Conservation (phyloP, 2,113 vertebrate species). For the Plecturocebus donacophilus region DNA sequence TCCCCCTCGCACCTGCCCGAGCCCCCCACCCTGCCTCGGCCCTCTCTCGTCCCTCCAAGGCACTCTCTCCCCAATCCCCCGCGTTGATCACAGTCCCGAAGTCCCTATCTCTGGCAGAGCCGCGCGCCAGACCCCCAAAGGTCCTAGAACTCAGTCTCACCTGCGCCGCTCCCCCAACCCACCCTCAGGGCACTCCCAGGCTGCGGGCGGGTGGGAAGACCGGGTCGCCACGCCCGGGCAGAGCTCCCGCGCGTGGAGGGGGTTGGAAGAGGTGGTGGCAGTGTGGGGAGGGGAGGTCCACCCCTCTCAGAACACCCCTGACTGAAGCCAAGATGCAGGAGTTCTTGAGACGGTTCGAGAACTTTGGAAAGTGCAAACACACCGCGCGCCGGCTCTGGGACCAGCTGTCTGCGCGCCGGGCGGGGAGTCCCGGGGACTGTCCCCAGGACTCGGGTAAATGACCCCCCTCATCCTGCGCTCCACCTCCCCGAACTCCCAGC, state of each 20-base stretch:
- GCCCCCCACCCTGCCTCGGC: neutral
- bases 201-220: neutral
- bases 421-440: neutral
- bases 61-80: too few species aligned
- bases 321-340: neutral
- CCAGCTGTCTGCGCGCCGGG: neutral
- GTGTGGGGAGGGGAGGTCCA: neutral
- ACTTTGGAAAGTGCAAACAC: slow-evolving; percentile 50
- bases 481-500: neutral
- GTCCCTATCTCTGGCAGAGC: neutral
- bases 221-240: neutral
- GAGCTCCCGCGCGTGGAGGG: neutral
- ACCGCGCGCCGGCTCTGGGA: neutral
- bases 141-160: neutral
- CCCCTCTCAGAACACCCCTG: neutral
- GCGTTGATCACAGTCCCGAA: neutral
- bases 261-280: neutral
- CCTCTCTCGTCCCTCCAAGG: neutral
- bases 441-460: neutral
- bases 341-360: slow-evolving; percentile 45
- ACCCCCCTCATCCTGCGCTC: neutral
- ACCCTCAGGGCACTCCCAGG: neutral
- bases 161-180: slow-evolving; percentile 2
- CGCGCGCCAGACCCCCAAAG: neutral
- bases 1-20: neutral